phyloP scores from a whole-genome alignment of 37 sponge, comb jelly and placozoan species.

The Chondrilla cf. caribensis region DNA sequence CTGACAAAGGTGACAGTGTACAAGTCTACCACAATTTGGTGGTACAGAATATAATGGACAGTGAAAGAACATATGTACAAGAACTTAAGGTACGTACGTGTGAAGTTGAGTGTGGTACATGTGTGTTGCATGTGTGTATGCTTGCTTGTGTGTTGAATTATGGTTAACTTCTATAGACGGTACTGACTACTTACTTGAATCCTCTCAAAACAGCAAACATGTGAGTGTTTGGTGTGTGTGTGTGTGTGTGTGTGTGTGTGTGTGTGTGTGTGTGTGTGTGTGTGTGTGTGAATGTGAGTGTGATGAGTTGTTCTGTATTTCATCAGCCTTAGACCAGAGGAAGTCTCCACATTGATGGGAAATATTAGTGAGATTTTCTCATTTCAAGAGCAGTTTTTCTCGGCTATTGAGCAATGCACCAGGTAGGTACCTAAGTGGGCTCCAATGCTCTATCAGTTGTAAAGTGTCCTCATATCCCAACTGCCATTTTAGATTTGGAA shows the following conservation, averaged over 20 bases:
- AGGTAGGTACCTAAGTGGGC: slow-evolving; percentile 11
- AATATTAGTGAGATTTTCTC: slow-evolving; percentile 57
- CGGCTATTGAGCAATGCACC: slow-evolving; percentile 44
- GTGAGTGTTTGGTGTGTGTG: slow-evolving; percentile 32
- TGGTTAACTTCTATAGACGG: slow-evolving; percentile 25
- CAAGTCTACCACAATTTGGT: slow-evolving; percentile 71
- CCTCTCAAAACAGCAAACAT: slow-evolving; percentile 66
- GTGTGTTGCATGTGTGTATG: background rate
- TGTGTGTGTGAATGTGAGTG: background rate
- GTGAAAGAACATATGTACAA: slow-evolving; percentile 61
- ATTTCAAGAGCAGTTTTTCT: slow-evolving; percentile 62
- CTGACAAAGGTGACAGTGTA: slow-evolving; percentile 40
- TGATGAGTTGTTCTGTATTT: no score
- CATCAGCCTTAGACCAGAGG: slow-evolving; percentile 34
- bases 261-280: background rate
- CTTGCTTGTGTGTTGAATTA: background rate
- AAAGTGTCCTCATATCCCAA: background rate
- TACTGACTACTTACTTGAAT: slow-evolving; percentile 54
- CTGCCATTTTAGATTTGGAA: background rate
- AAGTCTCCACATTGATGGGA: slow-evolving; percentile 52
- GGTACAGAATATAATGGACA: slow-evolving; percentile 67
- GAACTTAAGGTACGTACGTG: slow-evolving; percentile 50
- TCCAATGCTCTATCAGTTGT: background rate
- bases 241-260: background rate
- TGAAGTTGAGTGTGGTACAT: background rate